Conservation (phyloP, 1,140 invertebrate genomes). For the Panagrolaimus sp. region DNA sequence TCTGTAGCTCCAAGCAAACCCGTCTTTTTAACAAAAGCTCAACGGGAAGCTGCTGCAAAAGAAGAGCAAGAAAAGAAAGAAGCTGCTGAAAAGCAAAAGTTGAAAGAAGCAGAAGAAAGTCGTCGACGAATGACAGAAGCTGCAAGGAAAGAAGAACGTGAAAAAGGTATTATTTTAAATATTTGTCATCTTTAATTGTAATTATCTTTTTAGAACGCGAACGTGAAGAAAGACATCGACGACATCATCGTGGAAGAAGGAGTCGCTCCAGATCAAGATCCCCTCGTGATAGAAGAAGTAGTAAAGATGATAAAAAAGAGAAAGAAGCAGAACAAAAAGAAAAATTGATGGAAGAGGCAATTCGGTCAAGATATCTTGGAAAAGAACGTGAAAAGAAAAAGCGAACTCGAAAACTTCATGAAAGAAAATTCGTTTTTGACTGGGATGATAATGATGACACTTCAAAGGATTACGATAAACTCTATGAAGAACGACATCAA, state of each 20-base stretch:
- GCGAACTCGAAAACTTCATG: constrained; percentile 69
- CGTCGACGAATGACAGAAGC: constrained; percentile 62
- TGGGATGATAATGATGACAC: constrained; percentile 99
- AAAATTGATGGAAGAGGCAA: not conserved
- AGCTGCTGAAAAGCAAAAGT: constrained; percentile 64
- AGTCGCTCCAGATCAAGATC: not conserved
- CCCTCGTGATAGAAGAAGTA: not conserved
- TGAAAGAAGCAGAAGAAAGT: constrained; percentile 67
- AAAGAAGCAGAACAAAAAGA: constrained; percentile 1
- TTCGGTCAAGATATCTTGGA: not conserved
- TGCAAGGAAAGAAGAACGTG: not conserved
- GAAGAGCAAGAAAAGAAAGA: constrained; percentile 1
- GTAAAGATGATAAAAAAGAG: not conserved
- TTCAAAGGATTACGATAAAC: constrained; percentile 90
- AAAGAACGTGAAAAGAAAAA: constrained; percentile 9
- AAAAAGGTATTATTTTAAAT: not conserved
- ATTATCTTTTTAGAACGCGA: constrained; percentile 14
- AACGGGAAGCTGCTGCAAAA: not conserved
- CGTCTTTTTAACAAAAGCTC: not conserved
- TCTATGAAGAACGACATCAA: constrained; percentile 92
- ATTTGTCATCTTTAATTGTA: not conserved
- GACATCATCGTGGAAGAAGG: not conserved
- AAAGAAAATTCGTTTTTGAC: constrained; percentile 98
- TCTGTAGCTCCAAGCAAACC: no score
- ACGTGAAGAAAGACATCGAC: constrained; percentile 2